Conservation (phyloP, 2,113 vertebrate genomes). For the Sterrhoptilus dennistouni region DNA sequence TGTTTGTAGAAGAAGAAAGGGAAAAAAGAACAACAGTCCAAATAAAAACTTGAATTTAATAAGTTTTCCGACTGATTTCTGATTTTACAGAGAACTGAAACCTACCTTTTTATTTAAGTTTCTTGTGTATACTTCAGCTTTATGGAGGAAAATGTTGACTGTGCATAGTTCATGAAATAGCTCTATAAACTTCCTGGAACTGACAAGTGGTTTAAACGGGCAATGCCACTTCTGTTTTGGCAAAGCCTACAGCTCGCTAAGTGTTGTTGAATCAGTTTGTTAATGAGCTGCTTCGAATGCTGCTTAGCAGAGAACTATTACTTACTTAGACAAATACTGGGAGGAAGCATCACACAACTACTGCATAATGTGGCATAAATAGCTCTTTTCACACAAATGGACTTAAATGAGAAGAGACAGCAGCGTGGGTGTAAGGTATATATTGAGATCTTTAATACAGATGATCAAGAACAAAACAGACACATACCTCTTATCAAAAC, state of each 20-base stretch:
- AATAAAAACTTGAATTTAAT: background rate
- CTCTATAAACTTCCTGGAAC: background rate
- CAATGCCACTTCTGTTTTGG: background rate
- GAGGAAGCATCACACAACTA: background rate
- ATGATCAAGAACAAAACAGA: background rate
- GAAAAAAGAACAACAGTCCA: background rate
- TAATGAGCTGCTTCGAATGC: background rate
- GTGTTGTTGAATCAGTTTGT: background rate
- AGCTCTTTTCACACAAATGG: background rate
- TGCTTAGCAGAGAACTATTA: background rate
- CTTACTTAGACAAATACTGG: background rate
- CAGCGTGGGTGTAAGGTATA: background rate
- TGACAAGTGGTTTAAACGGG: background rate
- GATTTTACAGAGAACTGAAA: background rate
- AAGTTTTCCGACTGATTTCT: background rate
- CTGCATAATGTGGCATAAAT: background rate
- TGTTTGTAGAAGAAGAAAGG: background rate
- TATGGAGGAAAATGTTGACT: background rate
- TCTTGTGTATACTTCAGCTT: background rate
- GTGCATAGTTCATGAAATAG: background rate
- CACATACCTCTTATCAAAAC: background rate
- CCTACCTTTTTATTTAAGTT: background rate
- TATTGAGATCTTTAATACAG: background rate
- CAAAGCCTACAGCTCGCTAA: background rate
- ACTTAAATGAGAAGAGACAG: background rate